A percentile compares a stretch with the other conserved stretches of the same genome.
These are phyloP conservation scores for Philotrypesis tridentata DNA, from an alignment of 1,140 invertebrate species.

Conservation along the genomic window DNA sequence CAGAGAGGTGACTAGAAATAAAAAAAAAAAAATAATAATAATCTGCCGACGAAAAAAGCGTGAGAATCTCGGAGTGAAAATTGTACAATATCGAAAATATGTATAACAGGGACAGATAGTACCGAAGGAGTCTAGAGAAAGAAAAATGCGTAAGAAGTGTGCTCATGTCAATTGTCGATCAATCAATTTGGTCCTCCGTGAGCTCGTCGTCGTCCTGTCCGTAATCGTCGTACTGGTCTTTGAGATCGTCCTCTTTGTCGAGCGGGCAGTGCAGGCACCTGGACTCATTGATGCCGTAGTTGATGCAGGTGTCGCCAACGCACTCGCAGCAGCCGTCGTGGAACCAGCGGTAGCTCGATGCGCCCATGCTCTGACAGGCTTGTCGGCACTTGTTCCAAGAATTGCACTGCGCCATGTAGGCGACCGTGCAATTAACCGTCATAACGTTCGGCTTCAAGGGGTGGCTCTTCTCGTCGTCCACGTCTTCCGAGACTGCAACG, in stretches of 20 bases:
- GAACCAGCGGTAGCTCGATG: conserved; percentile 89
- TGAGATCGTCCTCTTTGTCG: conserved; percentile 59
- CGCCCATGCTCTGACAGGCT: conserved; percentile 86
- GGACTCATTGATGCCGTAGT: conserved; percentile 93
- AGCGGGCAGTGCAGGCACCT: conserved; percentile 72
- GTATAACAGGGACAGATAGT: neutral
- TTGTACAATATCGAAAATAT: neutral
- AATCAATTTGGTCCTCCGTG: conserved; percentile 59
- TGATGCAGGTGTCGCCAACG: conserved; percentile 90
- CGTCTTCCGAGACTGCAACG: conserved; percentile 72
- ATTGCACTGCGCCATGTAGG: conserved; percentile 92
- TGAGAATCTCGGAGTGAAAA: neutral
- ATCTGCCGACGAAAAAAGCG: neutral
- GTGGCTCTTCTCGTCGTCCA: conserved; percentile 76
- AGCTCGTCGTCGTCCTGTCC: conserved; percentile 66
- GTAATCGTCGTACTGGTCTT: conserved; percentile 69
- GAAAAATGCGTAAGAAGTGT: neutral
- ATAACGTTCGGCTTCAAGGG: conserved; percentile 78
- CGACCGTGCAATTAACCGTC: conserved; percentile 92
- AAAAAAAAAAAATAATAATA: no score
- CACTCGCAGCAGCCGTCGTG: conserved; percentile 97
- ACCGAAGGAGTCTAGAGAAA: neutral
- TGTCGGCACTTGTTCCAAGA: conserved; percentile 90
- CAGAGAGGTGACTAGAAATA: conserved; percentile 41
- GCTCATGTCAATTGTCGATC: conserved; percentile 11